phyloP scores from a whole-genome alignment of 1,140 invertebrate species.

The Neomicropteryx cornuta region DNA sequence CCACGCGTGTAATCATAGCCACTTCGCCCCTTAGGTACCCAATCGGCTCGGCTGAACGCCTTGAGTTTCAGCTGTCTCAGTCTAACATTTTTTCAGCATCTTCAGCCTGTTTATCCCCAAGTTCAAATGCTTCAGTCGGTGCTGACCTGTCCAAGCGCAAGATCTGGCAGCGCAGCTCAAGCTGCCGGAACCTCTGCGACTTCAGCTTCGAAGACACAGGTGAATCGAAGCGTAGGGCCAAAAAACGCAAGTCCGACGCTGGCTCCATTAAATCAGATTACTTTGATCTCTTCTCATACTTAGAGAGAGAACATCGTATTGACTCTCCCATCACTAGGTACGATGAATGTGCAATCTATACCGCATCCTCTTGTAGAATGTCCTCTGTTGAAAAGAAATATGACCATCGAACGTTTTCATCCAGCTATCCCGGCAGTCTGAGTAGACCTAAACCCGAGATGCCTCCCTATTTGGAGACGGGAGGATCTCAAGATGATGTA shows the following conservation, averaged over 20 bases:
- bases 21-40: conserved; percentile 17
- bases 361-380: conserved; percentile 23
- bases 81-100: conserved; percentile 40
- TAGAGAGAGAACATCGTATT: conserved; percentile 29
- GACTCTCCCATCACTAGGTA: conserved; percentile 68
- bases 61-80: conserved; percentile 39
- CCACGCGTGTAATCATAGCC: conserved; percentile 8
- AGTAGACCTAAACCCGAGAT: conserved; percentile 48
- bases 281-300: conserved; percentile 17
- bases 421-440: conserved; percentile 72
- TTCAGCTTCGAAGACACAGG: conserved; percentile 58
- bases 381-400: conserved; percentile 47
- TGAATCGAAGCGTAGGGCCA: conserved; percentile 41
- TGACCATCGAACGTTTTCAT: conserved; percentile 60
- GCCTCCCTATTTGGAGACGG: conserved; percentile 44
- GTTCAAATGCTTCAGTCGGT: conserved; percentile 24
- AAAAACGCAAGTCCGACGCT: conserved; percentile 25
- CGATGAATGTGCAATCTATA: conserved; percentile 48
- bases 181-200: conserved; percentile 65
- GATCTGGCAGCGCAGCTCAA: conserved; percentile 64
- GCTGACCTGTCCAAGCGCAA: conserved; percentile 33
- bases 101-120: conserved; percentile 26
- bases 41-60: conserved; percentile 28
- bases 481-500: conserved; percentile 73
- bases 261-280: conserved; percentile 22